These are phyloP conservation scores for Bubo scandiacus DNA, from an alignment of 2,113 vertebrate species.

Conservation along the genomic window DNA sequence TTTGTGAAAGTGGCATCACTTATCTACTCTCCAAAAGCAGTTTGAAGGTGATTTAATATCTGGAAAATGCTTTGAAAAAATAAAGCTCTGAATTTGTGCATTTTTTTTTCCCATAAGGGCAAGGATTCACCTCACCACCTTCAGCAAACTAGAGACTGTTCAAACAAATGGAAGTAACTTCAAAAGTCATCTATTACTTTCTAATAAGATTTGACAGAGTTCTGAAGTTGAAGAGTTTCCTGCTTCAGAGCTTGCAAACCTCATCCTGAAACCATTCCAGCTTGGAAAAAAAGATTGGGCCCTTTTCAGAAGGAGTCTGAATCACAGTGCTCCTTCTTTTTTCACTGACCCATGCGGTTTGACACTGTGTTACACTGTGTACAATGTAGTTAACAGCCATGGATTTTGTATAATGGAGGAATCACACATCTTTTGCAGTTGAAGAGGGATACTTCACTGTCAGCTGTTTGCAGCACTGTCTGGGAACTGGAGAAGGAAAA, in stretches of 20 bases:
- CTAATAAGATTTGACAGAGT: background rate
- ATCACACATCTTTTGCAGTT: background rate
- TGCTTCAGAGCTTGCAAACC: background rate
- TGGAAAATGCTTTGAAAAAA: background rate
- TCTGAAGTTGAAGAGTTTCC: background rate
- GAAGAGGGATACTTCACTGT: background rate
- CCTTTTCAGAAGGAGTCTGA: background rate
- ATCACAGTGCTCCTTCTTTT: background rate
- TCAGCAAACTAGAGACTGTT: background rate
- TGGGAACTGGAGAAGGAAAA: background rate
- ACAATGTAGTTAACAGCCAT: accelerated
- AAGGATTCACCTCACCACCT: background rate
- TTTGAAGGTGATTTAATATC: background rate
- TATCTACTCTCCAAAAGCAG: background rate
- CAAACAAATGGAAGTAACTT: background rate
- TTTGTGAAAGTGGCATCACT: background rate
- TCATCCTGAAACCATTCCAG: background rate
- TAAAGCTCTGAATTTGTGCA: background rate
- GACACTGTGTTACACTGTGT: accelerated
- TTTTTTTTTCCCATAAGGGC: background rate
- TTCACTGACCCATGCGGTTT: accelerated
- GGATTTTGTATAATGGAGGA: background rate
- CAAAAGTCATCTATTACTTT: background rate
- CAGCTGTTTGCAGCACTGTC: background rate
- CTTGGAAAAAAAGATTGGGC: background rate